Conservation (phyloP, 1,140 invertebrate genomes). For the Trichonephila clavipes region DNA sequence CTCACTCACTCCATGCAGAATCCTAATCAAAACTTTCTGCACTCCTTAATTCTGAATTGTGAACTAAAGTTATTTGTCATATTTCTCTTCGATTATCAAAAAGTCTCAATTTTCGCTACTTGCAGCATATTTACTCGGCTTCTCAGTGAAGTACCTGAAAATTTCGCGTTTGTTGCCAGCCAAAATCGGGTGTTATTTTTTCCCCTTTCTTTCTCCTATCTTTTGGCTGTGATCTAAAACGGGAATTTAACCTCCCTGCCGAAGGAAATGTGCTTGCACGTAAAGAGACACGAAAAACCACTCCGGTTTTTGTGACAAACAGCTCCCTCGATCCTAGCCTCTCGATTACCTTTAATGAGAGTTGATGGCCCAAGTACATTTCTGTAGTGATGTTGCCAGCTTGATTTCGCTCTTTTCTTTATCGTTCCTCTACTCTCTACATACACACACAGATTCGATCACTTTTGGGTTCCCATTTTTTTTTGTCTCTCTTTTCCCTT, state of each 20-base stretch:
- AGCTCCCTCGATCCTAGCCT: constrained; percentile 50
- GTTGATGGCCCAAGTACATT: constrained; percentile 71
- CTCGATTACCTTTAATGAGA: constrained; percentile 68
- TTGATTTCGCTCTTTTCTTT: constrained; percentile 33
- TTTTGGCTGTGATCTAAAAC: background rate
- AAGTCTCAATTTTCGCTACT: background rate
- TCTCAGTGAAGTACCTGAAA: too few relatives aligned
- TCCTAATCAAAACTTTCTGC: too few relatives aligned
- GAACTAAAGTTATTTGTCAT: too few relatives aligned
- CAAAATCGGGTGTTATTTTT: background rate
- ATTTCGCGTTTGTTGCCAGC: too few relatives aligned
- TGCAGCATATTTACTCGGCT: too few relatives aligned
- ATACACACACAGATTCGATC: background rate
- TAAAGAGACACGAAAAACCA: constrained; percentile 69
- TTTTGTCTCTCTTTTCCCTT: background rate
- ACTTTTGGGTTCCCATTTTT: background rate
- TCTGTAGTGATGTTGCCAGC: constrained; percentile 56
- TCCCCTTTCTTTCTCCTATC: background rate
- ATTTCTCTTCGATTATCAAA: too few relatives aligned
- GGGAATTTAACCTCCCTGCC: constrained; percentile 49
- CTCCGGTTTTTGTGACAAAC: constrained; percentile 75
- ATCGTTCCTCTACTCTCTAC: background rate
- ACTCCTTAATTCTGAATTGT: too few relatives aligned
- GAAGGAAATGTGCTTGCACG: constrained; percentile 52
- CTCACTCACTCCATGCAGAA: too few relatives aligned